Base-by-base conservation (phyloP, 2,113 vertebrate genomes). In the Gymnogyps californianus region DNA sequence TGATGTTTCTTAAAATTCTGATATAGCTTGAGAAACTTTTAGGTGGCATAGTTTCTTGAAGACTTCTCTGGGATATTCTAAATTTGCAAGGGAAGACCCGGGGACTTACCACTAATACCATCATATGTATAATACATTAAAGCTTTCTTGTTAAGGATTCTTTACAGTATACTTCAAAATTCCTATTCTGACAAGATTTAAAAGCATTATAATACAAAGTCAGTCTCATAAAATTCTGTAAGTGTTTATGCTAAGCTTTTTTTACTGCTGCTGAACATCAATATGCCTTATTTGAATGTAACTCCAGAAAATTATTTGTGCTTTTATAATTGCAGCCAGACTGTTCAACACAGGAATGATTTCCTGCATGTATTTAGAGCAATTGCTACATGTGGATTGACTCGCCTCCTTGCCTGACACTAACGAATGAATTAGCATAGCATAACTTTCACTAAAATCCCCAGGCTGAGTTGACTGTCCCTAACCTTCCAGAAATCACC, bases 91-190 rank as follows among this genome's bases (percentile, higher is more conserved):
- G 46, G 64, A 87, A 89, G 59, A 81, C 71, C 67, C 15, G 89
- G 61, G 20, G 11, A 9, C 38, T 93, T 90, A 66, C 18, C 19
- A 40, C 55, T 89, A 83, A 36, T 67, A 31, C 13, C 38, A 32
- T 62, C 51, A 16, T 83, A 93, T 93, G 28, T 82, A 84, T 91
- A 94, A 96, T 75, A 75, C 46, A 78, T 86, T 92, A 92, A 93
- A 91, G 71, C 51, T 82, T 81, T 81, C 88, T 90, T 92, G 32
- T 94, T 95, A 95, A 79, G n/a, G 38, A 66, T 92, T 95, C 62
- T 88, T 94, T 72, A 90, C 34, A 46, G 47, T 32, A 34, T 65
- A 61, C 42, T 83, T 91, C 49, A 83, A 85, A 93, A 95, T 76
- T 94, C 62, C 1, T 7, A 54, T 93, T 85, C 57, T 61, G 40